Evolutionary conservation across 2,888 invertebrate species (phyloP).

Genomic region (Agrochola lota): DNA sequence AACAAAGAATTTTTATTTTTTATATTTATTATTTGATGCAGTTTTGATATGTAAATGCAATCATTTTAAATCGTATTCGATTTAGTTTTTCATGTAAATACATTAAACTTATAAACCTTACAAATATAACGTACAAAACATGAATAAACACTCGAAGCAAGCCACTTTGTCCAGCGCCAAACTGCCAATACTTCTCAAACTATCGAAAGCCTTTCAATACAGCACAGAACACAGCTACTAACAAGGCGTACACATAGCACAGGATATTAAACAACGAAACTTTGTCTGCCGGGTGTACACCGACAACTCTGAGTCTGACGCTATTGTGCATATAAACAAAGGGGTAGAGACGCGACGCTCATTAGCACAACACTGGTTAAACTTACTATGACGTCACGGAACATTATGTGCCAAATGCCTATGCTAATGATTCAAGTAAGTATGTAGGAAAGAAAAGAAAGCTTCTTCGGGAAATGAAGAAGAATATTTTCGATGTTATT

Average conservation of each 20-base stretch:
- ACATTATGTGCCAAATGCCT: constrained; percentile 26
- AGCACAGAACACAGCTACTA: constrained; percentile 58
- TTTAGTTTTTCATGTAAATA: background rate
- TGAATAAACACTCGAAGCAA: constrained; percentile 3
- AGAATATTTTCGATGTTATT: constrained; percentile 1
- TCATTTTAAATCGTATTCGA: background rate
- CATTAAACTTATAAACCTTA: background rate
- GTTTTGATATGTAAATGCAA: background rate
- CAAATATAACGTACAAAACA: background rate
- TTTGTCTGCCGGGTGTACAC: constrained; percentile 71
- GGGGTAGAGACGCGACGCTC: constrained; percentile 71
- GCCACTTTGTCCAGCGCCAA: constrained; percentile 26
- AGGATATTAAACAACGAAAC: constrained; percentile 74
- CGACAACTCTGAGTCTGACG: constrained; percentile 67
- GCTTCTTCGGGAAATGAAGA: constrained; percentile 12
- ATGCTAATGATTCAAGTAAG: constrained; percentile 17
- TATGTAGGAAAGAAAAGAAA: background rate
- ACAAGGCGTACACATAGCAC: constrained; percentile 64
- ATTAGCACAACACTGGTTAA: constrained; percentile 69
- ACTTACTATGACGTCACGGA: constrained; percentile 35
- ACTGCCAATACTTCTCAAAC: constrained; percentile 47
- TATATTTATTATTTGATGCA: background rate
- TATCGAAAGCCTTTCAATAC: constrained; percentile 53
- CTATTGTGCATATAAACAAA: constrained; percentile 80
- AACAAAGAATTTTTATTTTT: no score